Conservation (phyloP, 2,888 invertebrate species). For the Drosophila birchii region DNA sequence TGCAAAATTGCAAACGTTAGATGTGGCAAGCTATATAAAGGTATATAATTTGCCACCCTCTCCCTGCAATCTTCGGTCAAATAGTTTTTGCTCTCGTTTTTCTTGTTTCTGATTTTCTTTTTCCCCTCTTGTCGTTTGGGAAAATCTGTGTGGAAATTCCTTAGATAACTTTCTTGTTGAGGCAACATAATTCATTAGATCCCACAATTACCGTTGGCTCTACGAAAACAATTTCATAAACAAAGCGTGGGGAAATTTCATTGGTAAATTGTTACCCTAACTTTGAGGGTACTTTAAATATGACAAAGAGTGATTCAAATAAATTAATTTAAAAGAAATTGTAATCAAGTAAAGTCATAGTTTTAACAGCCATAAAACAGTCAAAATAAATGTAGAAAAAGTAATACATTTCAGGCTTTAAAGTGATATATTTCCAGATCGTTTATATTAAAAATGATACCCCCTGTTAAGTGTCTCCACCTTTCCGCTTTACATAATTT, state of each 20-base stretch:
- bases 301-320: neutral
- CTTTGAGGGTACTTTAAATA: neutral
- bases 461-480: neutral
- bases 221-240: constrained; percentile 15
- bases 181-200: constrained; percentile 54
- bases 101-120: constrained; percentile 10
- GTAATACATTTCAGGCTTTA: neutral
- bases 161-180: constrained; percentile 51
- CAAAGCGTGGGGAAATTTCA: constrained; percentile 25
- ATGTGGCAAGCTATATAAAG: constrained; percentile 71
- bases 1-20: constrained; percentile 64
- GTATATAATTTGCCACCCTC: constrained; percentile 43
- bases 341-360: neutral
- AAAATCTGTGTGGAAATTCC: constrained; percentile 61
- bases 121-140: constrained; percentile 41
- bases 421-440: no score
- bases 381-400: neutral
- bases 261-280: constrained; percentile 1
- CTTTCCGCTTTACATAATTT: constrained; percentile 9
- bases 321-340: neutral
- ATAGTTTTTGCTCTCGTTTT: constrained; percentile 48
- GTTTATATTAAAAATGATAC: neutral
- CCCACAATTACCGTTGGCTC: constrained; percentile 64
- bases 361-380: neutral
- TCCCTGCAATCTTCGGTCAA: constrained; percentile 58